Conservation (phyloP, 2,113 vertebrate species). For the Embiotoca jacksoni region DNA sequence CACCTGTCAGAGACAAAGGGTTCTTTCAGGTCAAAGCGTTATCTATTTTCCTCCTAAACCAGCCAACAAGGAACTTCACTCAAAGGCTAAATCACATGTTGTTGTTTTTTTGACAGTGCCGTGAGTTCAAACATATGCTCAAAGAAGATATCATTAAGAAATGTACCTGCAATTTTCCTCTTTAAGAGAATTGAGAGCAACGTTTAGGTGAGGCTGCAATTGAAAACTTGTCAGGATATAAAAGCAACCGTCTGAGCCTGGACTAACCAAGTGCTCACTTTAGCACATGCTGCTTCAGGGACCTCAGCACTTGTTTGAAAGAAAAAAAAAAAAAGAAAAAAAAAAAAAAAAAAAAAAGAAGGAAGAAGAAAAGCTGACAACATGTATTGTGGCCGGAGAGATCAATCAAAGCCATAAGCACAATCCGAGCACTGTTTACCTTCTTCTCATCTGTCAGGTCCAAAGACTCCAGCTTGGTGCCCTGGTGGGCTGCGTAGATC, state of each 20-base stretch:
- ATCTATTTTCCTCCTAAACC: slow-evolving; percentile 9
- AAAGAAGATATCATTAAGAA: not conserved
- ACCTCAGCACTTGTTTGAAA: slow-evolving; percentile 51
- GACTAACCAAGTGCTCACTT: not conserved
- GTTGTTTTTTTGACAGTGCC: not conserved
- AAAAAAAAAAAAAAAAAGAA: too few species aligned
- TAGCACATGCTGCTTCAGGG: slow-evolving; percentile 8
- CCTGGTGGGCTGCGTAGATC: slow-evolving; percentile 93
- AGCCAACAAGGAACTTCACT: slow-evolving; percentile 9
- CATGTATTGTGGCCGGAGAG: not conserved
- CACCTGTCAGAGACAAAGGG: slow-evolving; percentile 32
- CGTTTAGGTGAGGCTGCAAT: not conserved
- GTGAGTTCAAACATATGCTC: not conserved
- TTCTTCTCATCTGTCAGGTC: slow-evolving; percentile 97
- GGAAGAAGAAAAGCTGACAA: slow-evolving; percentile 31
- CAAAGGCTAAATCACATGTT: not conserved
- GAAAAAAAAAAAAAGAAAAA: too few species aligned
- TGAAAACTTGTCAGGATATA: not conserved
- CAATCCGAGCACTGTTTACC: slow-evolving; percentile 74
- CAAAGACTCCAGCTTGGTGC: slow-evolving; percentile 93
- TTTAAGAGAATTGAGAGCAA: not conserved
- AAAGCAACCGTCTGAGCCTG: not conserved
- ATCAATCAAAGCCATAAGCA: slow-evolving; percentile 28
- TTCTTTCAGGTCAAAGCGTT: slow-evolving; percentile 43
- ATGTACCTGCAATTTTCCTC: not conserved